Percentiles rank a stretch among this genome's conserved stretches.
These are phyloP conservation scores for Agriopis aurantiaria DNA, from an alignment of 2,888 invertebrate genomes.

Conservation along the genomic window DNA sequence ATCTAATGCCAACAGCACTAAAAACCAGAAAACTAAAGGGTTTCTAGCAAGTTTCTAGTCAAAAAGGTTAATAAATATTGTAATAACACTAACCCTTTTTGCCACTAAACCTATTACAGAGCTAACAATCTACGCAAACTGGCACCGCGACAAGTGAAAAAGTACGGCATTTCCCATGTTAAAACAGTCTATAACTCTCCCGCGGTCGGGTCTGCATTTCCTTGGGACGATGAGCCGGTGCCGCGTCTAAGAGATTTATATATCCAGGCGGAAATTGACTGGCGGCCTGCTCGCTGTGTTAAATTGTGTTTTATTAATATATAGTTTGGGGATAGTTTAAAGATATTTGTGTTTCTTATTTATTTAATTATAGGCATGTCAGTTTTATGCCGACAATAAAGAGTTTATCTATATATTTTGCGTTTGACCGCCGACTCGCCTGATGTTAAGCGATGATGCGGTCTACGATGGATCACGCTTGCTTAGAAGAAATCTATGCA, in stretches of 20 bases:
- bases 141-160: conserved; percentile 65
- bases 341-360: conserved; percentile 4
- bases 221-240: conserved; percentile 67
- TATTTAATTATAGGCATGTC: background rate
- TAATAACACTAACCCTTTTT: conserved; percentile 18
- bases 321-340: conserved; percentile 26
- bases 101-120: conserved; percentile 37
- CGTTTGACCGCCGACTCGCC: no score
- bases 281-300: conserved; percentile 44
- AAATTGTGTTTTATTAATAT: conserved; percentile 45
- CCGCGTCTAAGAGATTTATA: conserved; percentile 78
- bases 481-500: no score
- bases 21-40: no score
- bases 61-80: background rate
- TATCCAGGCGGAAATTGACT: conserved; percentile 79
- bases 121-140: conserved; percentile 44
- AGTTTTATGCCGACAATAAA: no score
- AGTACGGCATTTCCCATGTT: conserved; percentile 79
- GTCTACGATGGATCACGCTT: no score
- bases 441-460: no score
- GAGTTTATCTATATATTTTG: no score
- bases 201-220: conserved; percentile 76
- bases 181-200: conserved; percentile 75
- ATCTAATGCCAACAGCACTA: no score
- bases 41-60: background rate